Conservation (phyloP, 2,113 vertebrate genomes). For the Psophia crepitans region DNA sequence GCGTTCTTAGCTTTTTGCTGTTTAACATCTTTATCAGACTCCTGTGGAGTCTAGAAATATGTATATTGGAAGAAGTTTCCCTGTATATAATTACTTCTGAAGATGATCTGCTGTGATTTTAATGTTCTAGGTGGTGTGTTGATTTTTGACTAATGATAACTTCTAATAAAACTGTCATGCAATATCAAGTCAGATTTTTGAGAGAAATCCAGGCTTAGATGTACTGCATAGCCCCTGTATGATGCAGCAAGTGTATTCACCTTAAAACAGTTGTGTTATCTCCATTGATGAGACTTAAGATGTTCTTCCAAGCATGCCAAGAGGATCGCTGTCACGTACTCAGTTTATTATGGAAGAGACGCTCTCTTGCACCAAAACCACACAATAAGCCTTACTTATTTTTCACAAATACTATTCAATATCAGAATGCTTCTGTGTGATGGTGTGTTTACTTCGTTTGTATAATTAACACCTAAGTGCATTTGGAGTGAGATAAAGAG, state of each 20-base stretch:
- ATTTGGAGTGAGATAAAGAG: background rate
- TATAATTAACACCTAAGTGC: background rate
- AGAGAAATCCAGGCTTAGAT: conserved; percentile 5
- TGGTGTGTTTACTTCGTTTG: background rate
- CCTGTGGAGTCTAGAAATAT: background rate
- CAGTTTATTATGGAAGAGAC: background rate
- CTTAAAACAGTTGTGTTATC: background rate
- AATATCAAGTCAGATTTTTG: conserved; percentile 31
- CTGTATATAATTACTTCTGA: background rate
- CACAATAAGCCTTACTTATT: background rate
- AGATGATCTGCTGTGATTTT: conserved; percentile 24
- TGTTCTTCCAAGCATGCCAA: background rate
- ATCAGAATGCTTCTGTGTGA: background rate
- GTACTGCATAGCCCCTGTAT: background rate
- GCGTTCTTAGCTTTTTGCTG: background rate
- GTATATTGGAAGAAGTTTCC: background rate
- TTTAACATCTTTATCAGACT: background rate
- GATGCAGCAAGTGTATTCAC: background rate
- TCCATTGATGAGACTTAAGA: conserved; percentile 6
- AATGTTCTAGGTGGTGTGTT: conserved; percentile 14
- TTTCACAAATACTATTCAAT: background rate
- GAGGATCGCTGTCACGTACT: background rate
- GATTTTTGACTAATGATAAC: conserved; percentile 44
- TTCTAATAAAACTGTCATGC: conserved; percentile 47
- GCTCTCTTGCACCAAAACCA: background rate